Evolutionary conservation across 30 jellyfish, hydroid and myxozoan species (phyloP), one percentile per base, ranked within the genome.

Genomic region (Hydra vulgaris): DNA sequence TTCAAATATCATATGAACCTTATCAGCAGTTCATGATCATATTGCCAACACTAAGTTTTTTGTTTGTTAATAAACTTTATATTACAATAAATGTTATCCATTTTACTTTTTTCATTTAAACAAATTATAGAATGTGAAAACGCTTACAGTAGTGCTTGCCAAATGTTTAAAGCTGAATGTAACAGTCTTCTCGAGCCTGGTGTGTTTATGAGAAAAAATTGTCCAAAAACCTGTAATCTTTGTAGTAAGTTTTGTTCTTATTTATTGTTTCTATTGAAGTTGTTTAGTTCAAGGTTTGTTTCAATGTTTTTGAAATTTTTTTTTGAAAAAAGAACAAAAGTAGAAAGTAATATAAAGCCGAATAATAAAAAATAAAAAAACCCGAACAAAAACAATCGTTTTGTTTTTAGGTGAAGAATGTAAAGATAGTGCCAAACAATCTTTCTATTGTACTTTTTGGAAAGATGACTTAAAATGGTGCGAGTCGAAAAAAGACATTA

Each of bases 121-220:
- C n/a, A n/a, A n/a, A 27, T 79, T 77, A 17, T 77, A 89, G 97
- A 70, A 24, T 89, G 97, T 79, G 23, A 66, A 26, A 93, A 89
- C 69, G 61, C 21, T 1, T 81, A 81, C 89, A 73, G 27, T 68
- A 26, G 40, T 54, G 78, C 77, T 0, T 89, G 97, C 83, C 23
- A 25, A 7, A 72, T 80, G 20, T 89, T 89, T 74, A 76, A 73
- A 53, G 79, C 18, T 56, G 92, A 81, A 80, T 89, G 97, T 68
- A 15, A 7, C 16, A 61, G 55, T 20, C n/a, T 18, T 72, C 69
- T 61, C 0, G 53, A 7, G 0, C 84, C 97, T 54, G 97, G 97
- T 0, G 73, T 71, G 0, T 89, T 89, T 83, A 89, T 89, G 95
- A 76, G 95, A 54, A 21, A 21, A 23, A 18, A 15, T 25, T 89